These are phyloP conservation scores for Pseudorhombus dupliciocellatus DNA, from an alignment of 2,113 vertebrate genomes.

Conservation along the genomic window DNA sequence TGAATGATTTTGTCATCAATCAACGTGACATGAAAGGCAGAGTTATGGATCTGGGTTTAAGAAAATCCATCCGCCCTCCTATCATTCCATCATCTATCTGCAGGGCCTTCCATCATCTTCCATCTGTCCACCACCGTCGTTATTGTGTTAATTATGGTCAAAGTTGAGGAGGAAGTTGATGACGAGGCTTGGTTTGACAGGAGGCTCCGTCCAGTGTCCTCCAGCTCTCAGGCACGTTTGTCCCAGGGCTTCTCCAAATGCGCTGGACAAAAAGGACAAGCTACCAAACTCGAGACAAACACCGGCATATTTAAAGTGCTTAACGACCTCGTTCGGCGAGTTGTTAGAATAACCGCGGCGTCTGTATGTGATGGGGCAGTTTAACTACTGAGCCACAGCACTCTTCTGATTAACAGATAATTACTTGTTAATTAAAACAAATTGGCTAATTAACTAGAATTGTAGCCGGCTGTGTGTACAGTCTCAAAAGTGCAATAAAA, in stretches of 20 bases:
- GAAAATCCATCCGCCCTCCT: not conserved
- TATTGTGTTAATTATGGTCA: too few relatives aligned
- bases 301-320: too few relatives aligned
- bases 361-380: constrained; percentile 3
- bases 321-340: not conserved
- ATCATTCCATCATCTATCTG: not conserved
- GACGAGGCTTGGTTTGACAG: not conserved
- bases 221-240: too few relatives aligned
- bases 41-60: not conserved
- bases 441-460: constrained; percentile 44
- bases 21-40: not conserved
- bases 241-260: too few relatives aligned
- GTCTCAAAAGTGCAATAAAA: constrained; percentile 52
- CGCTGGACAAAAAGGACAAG: too few relatives aligned
- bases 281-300: too few relatives aligned
- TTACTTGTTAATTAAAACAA: constrained; percentile 52
- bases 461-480: not conserved
- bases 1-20: not conserved
- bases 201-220: too few relatives aligned
- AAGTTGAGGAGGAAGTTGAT: too few relatives aligned
- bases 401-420: constrained; percentile 39
- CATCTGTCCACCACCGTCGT: not conserved
- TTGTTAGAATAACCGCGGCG: not conserved
- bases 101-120: not conserved
- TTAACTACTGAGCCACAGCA: constrained; percentile 1